phyloP scores from a whole-genome alignment of 2,113 vertebrate species.

The Tyrannus savana region DNA sequence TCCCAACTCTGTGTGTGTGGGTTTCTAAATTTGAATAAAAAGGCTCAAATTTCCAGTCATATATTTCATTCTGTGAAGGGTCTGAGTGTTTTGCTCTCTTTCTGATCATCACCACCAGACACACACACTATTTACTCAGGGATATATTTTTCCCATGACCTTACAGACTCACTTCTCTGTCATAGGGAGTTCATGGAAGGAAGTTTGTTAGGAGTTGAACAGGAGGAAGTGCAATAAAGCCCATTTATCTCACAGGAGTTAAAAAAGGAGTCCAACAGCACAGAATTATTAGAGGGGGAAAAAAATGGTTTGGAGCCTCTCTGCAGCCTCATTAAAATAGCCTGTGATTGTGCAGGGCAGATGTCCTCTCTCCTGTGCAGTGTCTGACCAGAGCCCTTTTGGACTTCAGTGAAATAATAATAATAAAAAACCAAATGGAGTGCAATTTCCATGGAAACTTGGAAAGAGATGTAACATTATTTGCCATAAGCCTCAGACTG shows the following conservation, averaged over 20 bases:
- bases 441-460: conserved; percentile 64
- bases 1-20: background rate
- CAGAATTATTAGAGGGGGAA: background rate
- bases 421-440: background rate
- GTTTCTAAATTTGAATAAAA: background rate
- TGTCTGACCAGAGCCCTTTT: conserved; percentile 13
- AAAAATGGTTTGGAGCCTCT: background rate
- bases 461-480: conserved; percentile 33
- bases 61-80: background rate
- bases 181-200: background rate
- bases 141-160: conserved; percentile 40
- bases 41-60: background rate
- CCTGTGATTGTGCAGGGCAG: background rate
- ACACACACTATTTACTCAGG: conserved; percentile 2
- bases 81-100: background rate
- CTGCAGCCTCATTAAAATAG: background rate
- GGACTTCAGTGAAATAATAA: conserved; percentile 21
- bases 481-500: background rate
- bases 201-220: background rate
- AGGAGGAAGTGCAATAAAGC: conserved; percentile 7
- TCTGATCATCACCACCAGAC: background rate
- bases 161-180: background rate
- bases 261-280: background rate
- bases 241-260: background rate
- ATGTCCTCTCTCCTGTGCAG: background rate